Conservation (phyloP, 2,888 invertebrate genomes). For the Drosophila suboccidentalis region DNA sequence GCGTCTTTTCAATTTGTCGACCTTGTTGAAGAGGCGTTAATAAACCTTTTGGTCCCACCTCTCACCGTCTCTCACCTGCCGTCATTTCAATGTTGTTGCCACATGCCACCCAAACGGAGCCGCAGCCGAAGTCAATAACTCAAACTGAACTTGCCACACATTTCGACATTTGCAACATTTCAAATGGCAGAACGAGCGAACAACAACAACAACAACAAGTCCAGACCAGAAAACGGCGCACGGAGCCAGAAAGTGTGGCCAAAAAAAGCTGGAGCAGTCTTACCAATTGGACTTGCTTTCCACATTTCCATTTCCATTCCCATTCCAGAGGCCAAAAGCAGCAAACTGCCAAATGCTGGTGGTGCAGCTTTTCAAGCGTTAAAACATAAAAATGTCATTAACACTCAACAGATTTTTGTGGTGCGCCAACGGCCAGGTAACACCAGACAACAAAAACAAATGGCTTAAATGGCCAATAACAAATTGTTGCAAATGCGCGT, state of each 20-base stretch:
- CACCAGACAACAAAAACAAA: conserved; percentile 42
- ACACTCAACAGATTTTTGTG: conserved; percentile 79
- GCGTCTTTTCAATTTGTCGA: conserved; percentile 35
- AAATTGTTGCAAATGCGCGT: conserved; percentile 76
- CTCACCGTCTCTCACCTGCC: conserved; percentile 40
- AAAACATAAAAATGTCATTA: conserved; percentile 80
- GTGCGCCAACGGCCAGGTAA: conserved; percentile 49
- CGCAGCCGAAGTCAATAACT: conserved; percentile 49
- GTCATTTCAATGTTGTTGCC: conserved; percentile 23
- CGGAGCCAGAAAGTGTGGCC: background rate
- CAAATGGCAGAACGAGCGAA: conserved; percentile 42
- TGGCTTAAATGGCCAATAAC: conserved; percentile 79
- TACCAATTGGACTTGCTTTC: conserved; percentile 71
- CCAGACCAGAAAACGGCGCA: no score
- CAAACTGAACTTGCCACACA: conserved; percentile 35
- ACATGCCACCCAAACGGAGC: conserved; percentile 29
- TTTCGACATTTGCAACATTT: conserved; percentile 48
- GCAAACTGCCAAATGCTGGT: conserved; percentile 42
- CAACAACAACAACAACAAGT: conserved; percentile 1
- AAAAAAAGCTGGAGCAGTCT: conserved; percentile 9
- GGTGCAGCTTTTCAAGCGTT: conserved; percentile 74
- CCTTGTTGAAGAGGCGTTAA: conserved; percentile 15
- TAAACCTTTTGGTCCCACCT: conserved; percentile 50
- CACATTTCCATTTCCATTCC: conserved; percentile 21
- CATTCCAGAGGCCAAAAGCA: conserved; percentile 33